Percentiles rank a stretch among this genome's conserved stretches.
Evolutionary conservation across 2,797 vertebrate species (phyloP).

Genomic region (Artibeus jamaicensis): DNA sequence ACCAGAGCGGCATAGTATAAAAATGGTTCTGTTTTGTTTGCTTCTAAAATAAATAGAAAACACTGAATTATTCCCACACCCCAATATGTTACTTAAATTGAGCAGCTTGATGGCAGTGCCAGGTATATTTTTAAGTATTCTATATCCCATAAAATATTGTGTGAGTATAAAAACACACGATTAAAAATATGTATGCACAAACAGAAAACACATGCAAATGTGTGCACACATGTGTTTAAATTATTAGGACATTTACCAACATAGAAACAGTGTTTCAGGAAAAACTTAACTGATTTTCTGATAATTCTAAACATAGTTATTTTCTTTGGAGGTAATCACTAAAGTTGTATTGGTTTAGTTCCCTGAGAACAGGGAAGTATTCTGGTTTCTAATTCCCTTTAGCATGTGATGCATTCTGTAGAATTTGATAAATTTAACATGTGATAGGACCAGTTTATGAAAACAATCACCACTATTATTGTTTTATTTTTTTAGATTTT

Average conservation of each 20-base stretch:
- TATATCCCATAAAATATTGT: background rate
- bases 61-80: background rate
- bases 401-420: background rate
- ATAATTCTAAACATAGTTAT: background rate
- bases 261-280: slow-evolving; percentile 35
- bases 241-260: background rate
- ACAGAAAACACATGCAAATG: background rate
- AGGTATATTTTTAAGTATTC: slow-evolving; percentile 4
- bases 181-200: background rate
- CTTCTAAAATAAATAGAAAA: slow-evolving; percentile 51
- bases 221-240: background rate
- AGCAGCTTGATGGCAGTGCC: background rate
- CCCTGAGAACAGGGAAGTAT: background rate
- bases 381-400: background rate
- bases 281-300: slow-evolving; percentile 22
- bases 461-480: background rate
- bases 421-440: slow-evolving; percentile 2
- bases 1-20: slow-evolving; percentile 18
- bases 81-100: background rate
- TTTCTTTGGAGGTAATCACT: background rate
- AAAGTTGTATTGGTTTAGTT: background rate
- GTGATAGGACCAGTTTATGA: background rate
- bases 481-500: background rate
- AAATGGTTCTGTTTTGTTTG: slow-evolving; percentile 50
- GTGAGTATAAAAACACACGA: background rate